phyloP scores from a whole-genome alignment of 2,888 invertebrate species.

The Brachyopa scutellaris region DNA sequence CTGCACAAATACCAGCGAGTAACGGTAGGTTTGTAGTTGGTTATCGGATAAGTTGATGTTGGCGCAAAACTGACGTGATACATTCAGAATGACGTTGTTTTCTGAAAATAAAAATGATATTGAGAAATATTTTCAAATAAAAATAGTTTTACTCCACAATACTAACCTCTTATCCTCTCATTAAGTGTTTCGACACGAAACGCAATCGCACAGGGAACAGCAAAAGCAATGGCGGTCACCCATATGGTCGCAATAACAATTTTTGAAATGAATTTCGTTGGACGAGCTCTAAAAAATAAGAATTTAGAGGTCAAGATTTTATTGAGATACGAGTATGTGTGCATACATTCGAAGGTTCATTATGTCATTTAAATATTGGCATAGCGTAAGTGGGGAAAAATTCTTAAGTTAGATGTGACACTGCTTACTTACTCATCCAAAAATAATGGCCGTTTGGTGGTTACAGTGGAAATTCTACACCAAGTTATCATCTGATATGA shows the following conservation, averaged over 20 bases:
- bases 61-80: slow-evolving; percentile 83
- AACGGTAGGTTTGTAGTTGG: slow-evolving; percentile 83
- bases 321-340: not conserved
- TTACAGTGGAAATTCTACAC: no score
- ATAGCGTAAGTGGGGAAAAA: no score
- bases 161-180: slow-evolving; percentile 79
- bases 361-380: no score
- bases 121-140: not conserved
- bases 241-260: slow-evolving; percentile 89
- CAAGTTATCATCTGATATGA: no score
- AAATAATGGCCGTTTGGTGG: no score
- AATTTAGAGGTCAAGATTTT: not conserved
- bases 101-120: slow-evolving; percentile 74
- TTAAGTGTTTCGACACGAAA: slow-evolving; percentile 80
- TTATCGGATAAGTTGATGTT: slow-evolving; percentile 82
- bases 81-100: slow-evolving; percentile 77
- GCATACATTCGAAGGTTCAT: no score
- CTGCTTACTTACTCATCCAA: no score
- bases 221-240: slow-evolving; percentile 86
- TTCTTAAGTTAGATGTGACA: no score
- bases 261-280: slow-evolving; percentile 88
- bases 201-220: slow-evolving; percentile 85
- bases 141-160: not conserved
- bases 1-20: slow-evolving; percentile 83
- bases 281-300: slow-evolving; percentile 85